Evolutionary conservation across 2,888 invertebrate genomes (phyloP).

Genomic region (Dysmachus trigonus): DNA sequence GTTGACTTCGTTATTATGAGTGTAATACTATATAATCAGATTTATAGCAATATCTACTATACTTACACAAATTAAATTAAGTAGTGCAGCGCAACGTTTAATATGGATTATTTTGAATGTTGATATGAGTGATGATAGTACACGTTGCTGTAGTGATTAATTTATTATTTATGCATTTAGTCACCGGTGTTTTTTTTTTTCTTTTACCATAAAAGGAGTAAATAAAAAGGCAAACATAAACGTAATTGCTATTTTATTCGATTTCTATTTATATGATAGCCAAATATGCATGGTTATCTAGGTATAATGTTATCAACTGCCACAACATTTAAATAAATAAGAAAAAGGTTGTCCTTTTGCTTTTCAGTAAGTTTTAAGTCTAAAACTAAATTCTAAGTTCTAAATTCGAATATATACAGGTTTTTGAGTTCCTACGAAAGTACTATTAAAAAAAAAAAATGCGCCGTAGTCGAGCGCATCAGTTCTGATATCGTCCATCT

Average conservation of each 20-base stretch:
- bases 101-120: too few relatives aligned
- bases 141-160: background rate
- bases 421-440: slow-evolving; percentile 19
- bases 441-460: background rate
- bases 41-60: too few relatives aligned
- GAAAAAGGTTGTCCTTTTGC: background rate
- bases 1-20: too few relatives aligned
- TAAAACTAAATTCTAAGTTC: background rate
- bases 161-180: background rate
- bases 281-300: background rate
- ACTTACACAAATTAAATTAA: too few relatives aligned
- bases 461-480: background rate
- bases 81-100: too few relatives aligned
- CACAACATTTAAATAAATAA: slow-evolving; percentile 30
- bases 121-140: too few relatives aligned
- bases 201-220: background rate
- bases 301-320: background rate
- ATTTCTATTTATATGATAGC: background rate
- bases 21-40: too few relatives aligned
- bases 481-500: background rate
- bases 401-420: slow-evolving; percentile 21
- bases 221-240: background rate
- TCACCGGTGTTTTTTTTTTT: background rate
- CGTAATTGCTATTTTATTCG: background rate
- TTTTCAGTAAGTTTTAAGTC: background rate